These are phyloP conservation scores for Sminthopsis crassicaudata DNA, from an alignment of 2,113 vertebrate species.

Conservation along the genomic window DNA sequence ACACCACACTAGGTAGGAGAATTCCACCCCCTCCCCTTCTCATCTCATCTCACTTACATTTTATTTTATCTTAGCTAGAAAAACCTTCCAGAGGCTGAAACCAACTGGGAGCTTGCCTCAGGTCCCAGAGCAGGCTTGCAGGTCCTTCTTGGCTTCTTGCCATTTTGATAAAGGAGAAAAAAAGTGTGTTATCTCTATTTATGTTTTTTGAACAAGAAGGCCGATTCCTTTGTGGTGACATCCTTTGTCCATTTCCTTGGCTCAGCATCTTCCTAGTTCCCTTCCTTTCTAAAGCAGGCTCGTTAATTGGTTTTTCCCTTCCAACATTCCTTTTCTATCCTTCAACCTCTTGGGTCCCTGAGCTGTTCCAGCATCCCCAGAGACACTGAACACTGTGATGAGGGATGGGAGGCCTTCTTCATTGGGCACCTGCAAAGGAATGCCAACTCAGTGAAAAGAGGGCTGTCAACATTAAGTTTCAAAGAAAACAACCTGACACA, in stretches of 20 bases:
- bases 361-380: background rate
- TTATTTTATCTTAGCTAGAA: background rate
- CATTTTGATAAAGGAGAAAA: background rate
- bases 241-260: background rate
- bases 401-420: background rate
- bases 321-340: background rate
- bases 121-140: background rate
- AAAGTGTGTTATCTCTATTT: background rate
- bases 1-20: background rate
- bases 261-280: too few species aligned
- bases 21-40: background rate
- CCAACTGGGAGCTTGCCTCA: background rate
- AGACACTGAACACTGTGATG: background rate
- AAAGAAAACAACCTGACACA: background rate
- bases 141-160: background rate
- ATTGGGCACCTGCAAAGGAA: background rate
- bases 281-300: background rate
- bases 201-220: background rate
- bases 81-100: background rate
- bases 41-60: background rate
- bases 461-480: background rate
- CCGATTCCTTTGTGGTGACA: background rate
- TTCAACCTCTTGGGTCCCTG: background rate
- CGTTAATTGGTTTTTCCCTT: background rate
- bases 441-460: background rate